Conservation (phyloP, 2,113 vertebrate genomes). For the Falcunculus frontatus region DNA sequence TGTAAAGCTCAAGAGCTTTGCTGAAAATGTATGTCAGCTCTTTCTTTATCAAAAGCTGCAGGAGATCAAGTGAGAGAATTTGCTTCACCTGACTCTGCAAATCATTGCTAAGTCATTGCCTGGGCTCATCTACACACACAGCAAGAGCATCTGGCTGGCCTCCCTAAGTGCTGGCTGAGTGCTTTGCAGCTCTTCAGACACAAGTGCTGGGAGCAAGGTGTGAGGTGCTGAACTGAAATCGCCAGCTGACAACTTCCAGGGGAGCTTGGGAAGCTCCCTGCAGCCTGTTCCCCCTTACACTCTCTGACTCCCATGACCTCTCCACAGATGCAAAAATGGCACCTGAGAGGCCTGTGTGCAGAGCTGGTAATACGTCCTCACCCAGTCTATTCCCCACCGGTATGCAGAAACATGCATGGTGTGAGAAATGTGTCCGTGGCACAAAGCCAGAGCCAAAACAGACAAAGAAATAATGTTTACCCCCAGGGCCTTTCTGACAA, state of each 20-base stretch:
- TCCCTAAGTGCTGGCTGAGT: neutral
- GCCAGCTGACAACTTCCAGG: constrained; percentile 2
- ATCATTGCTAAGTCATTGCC: neutral
- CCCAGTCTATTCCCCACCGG: constrained; percentile 50
- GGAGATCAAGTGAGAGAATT: neutral
- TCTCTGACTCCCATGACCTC: neutral
- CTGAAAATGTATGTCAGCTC: neutral
- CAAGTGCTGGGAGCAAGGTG: neutral
- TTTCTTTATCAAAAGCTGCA: neutral
- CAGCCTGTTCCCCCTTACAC: constrained; percentile 11
- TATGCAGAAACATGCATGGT: constrained; percentile 74
- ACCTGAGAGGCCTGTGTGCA: constrained; percentile 38
- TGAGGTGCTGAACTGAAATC: neutral
- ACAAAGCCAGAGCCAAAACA: constrained; percentile 70
- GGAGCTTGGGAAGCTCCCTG: neutral
- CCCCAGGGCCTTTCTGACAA: constrained; percentile 75
- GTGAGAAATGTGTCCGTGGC: constrained; percentile 76
- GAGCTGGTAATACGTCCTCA: constrained; percentile 57
- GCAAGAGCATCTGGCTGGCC: neutral
- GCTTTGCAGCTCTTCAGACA: neutral
- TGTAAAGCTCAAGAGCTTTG: constrained; percentile 1
- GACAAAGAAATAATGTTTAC: constrained; percentile 78
- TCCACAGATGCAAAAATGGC: constrained; percentile 52
- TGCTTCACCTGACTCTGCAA: neutral
- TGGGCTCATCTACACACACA: neutral